phyloP scores from a whole-genome alignment of 2,888 invertebrate species.

The Drosophila niveifrons region DNA sequence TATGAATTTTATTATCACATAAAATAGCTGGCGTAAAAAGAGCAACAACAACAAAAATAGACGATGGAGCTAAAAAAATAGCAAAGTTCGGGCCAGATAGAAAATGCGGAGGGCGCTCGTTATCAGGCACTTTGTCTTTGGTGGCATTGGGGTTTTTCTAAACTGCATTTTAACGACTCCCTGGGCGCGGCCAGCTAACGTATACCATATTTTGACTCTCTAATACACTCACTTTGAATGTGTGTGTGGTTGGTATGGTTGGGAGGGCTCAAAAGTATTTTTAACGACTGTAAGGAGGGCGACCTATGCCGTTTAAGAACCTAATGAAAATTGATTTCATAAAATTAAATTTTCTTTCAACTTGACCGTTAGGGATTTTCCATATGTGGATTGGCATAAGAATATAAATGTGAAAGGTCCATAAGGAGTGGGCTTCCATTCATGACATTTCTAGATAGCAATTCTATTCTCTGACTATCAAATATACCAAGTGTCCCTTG shows the following conservation, averaged over 20 bases:
- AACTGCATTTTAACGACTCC: conserved; percentile 79
- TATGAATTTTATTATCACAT: conserved; percentile 71
- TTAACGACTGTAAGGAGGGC: conserved; percentile 42
- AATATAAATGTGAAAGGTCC: conserved; percentile 20
- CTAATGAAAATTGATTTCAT: conserved; percentile 75
- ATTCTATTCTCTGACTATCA: conserved; percentile 19
- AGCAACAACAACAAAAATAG: conserved; percentile 10
- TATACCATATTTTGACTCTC: conserved; percentile 33
- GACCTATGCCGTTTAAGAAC: conserved; percentile 45
- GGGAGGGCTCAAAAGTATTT: conserved; percentile 34
- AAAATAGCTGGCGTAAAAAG: conserved; percentile 47
- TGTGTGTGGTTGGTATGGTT: conserved; percentile 22
- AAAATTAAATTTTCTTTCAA: conserved; percentile 43
- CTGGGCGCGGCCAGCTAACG: conserved; percentile 52
- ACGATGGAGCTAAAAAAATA: conserved; percentile 22
- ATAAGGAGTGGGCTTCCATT: neutral
- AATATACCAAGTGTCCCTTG: conserved; percentile 41
- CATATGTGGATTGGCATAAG: conserved; percentile 20
- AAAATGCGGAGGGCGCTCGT: conserved; percentile 56
- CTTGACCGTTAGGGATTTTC: conserved; percentile 33
- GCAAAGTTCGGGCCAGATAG: conserved; percentile 20
- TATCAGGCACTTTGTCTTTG: conserved; percentile 69
- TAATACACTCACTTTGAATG: conserved; percentile 17
- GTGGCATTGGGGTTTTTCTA: conserved; percentile 58
- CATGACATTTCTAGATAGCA: neutral